Evolutionary conservation across 1,140 invertebrate genomes (phyloP).

Genomic region (Dreissena polymorpha): DNA sequence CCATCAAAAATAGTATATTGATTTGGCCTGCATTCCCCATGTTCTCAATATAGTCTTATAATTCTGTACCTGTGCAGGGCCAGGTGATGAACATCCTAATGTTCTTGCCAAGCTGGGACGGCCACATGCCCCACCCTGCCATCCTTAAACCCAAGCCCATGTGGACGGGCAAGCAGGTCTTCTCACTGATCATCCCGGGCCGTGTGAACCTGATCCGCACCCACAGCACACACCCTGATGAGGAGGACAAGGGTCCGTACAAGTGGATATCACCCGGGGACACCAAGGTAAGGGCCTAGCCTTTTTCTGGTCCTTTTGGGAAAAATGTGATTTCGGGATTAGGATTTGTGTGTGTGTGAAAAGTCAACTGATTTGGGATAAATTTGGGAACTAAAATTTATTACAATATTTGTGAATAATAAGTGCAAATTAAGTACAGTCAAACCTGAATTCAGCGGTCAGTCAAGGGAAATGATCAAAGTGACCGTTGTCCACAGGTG

Average conservation of each 20-base stretch:
- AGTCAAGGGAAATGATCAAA: too few relatives aligned
- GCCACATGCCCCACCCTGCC: slow-evolving; percentile 98
- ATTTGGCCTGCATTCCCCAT: too few relatives aligned
- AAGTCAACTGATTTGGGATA: too few relatives aligned
- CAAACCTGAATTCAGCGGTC: too few relatives aligned
- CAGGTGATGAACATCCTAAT: slow-evolving; percentile 99
- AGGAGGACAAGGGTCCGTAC: slow-evolving; percentile 99
- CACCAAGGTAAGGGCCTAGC: slow-evolving; percentile 97
- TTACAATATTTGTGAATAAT: too few relatives aligned
- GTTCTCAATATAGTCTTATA: background rate
- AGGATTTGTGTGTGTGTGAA: too few relatives aligned
- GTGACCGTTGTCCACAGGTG: too few relatives aligned
- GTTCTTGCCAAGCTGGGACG: slow-evolving; percentile 99
- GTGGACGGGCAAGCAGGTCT: slow-evolving; percentile 99
- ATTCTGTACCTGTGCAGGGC: slow-evolving; percentile 61
- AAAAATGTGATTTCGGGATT: too few relatives aligned
- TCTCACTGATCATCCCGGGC: slow-evolving; percentile 98
- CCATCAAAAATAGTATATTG: too few relatives aligned
- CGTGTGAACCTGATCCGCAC: slow-evolving; percentile 99
- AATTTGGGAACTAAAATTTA: too few relatives aligned
- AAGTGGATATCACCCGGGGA: slow-evolving; percentile 99
- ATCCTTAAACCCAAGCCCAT: slow-evolving; percentile 98
- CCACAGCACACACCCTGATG: slow-evolving; percentile 99
- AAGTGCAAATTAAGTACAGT: too few relatives aligned
- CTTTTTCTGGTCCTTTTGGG: too few relatives aligned